Percentiles rank a stretch among this genome's conserved stretches.
phyloP scores from a whole-genome alignment of 2,888 invertebrate species.

The Helleia helle region DNA sequence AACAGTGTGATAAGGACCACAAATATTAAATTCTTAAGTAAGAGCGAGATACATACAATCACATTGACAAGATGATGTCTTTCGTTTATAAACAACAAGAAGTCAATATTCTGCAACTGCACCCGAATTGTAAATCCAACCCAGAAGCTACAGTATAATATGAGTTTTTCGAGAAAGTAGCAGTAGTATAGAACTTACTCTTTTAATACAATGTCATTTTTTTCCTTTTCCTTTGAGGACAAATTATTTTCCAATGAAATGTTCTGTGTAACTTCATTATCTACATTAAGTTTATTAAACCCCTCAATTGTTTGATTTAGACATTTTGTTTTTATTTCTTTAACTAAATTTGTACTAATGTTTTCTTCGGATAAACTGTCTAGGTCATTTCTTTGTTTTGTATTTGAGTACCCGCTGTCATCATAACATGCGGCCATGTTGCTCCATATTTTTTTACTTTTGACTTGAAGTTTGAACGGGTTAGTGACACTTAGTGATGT shows the following conservation, averaged over 20 bases:
- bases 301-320: slow-evolving; percentile 5
- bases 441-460: slow-evolving; percentile 20
- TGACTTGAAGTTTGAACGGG: no score
- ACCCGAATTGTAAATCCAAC: no score
- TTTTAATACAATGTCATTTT: slow-evolving; percentile 25
- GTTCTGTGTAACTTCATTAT: slow-evolving; percentile 26
- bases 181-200: slow-evolving; percentile 31
- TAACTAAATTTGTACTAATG: slow-evolving; percentile 21
- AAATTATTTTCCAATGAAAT: slow-evolving; percentile 26
- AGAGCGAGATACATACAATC: slow-evolving; percentile 40
- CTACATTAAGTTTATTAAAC: slow-evolving; percentile 23
- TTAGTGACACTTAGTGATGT: no score
- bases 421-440: slow-evolving; percentile 61
- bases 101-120: no score
- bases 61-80: slow-evolving; percentile 66
- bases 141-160: no score
- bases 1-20: slow-evolving; percentile 50
- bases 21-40: slow-evolving; percentile 35
- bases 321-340: slow-evolving; percentile 21
- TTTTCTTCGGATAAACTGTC: slow-evolving; percentile 22
- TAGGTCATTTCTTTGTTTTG: slow-evolving; percentile 26
- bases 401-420: slow-evolving; percentile 38
- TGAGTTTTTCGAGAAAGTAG: background rate
- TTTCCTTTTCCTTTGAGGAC: slow-evolving; percentile 28
- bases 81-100: slow-evolving; percentile 22